Evolutionary conservation across 2,113 vertebrate genomes (phyloP).

Genomic region (Apaloderma vittatum): DNA sequence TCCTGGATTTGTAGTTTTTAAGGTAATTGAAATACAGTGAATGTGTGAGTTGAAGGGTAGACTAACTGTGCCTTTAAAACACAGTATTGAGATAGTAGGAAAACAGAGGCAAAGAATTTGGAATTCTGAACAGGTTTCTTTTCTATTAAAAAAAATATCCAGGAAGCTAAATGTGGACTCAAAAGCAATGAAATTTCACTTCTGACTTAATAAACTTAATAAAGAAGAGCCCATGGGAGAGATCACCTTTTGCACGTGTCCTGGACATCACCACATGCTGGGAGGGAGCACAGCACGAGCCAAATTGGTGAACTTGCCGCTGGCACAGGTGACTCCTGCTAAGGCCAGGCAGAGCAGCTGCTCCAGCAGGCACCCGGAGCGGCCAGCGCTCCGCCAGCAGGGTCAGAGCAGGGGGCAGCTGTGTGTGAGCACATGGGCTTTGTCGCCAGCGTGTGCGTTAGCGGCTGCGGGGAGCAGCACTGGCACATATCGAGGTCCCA

Average conservation of each 20-base stretch:
- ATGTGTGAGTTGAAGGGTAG: background rate
- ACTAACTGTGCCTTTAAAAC: background rate
- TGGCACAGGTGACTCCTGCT: accelerated
- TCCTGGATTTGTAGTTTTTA: background rate
- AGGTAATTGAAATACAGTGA: background rate
- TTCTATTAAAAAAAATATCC: background rate
- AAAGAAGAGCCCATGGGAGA: background rate
- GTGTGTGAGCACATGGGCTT: accelerated
- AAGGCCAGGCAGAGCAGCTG: background rate
- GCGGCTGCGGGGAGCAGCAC: accelerated
- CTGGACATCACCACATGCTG: accelerated
- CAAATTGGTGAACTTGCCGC: background rate
- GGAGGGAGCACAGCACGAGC: accelerated
- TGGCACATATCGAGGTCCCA: accelerated
- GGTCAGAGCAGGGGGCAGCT: accelerated
- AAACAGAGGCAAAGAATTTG: background rate
- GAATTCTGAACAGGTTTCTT: background rate
- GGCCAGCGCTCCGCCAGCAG: background rate
- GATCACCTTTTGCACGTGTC: background rate
- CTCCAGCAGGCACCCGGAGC: accelerated
- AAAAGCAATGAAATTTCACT: background rate
- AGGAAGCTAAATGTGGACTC: background rate
- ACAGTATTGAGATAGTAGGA: background rate
- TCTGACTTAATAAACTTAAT: background rate
- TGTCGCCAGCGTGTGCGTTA: accelerated